These are phyloP conservation scores for Sphaeridia pumilis DNA, from an alignment of 2,888 invertebrate species.

Conservation along the genomic window DNA sequence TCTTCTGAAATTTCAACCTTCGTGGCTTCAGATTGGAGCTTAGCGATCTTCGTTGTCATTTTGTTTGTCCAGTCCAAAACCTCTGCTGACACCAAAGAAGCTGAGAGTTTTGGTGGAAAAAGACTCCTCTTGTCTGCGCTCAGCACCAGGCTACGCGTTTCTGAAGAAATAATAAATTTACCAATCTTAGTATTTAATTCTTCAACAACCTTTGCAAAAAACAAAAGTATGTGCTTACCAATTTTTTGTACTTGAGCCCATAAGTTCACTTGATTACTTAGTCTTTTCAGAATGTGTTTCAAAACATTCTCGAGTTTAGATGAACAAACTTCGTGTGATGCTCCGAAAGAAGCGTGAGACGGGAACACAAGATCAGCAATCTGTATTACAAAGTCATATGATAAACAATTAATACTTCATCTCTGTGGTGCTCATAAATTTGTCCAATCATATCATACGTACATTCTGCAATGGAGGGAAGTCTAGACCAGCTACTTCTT, in stretches of 20 bases:
- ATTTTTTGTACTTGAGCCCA: slow-evolving; percentile 62
- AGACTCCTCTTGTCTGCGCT: slow-evolving; percentile 23
- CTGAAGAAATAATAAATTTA: too few relatives aligned
- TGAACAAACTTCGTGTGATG: too few relatives aligned
- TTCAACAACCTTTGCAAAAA: too few relatives aligned
- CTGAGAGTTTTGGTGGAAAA: slow-evolving; percentile 40
- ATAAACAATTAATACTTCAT: too few relatives aligned
- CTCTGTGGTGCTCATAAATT: too few relatives aligned
- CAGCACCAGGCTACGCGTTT: neutral
- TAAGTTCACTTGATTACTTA: slow-evolving; percentile 61
- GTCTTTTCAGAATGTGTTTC: slow-evolving; percentile 57
- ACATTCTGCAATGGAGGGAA: too few relatives aligned
- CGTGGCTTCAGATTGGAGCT: slow-evolving; percentile 36
- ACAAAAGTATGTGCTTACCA: too few relatives aligned
- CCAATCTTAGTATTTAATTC: too few relatives aligned
- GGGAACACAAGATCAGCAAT: too few relatives aligned
- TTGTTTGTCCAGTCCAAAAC: slow-evolving; percentile 49
- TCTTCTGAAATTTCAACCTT: slow-evolving; percentile 47
- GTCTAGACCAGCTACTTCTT: slow-evolving; percentile 74
- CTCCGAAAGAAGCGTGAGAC: too few relatives aligned
- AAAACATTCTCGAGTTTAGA: slow-evolving; percentile 59
- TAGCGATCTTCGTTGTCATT: slow-evolving; percentile 41
- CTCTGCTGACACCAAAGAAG: slow-evolving; percentile 52
- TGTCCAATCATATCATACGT: too few relatives aligned
- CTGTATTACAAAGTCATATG: too few relatives aligned